Base-by-base conservation (phyloP, 1,140 invertebrate species). In the Lordiphosa stackelbergi region DNA sequence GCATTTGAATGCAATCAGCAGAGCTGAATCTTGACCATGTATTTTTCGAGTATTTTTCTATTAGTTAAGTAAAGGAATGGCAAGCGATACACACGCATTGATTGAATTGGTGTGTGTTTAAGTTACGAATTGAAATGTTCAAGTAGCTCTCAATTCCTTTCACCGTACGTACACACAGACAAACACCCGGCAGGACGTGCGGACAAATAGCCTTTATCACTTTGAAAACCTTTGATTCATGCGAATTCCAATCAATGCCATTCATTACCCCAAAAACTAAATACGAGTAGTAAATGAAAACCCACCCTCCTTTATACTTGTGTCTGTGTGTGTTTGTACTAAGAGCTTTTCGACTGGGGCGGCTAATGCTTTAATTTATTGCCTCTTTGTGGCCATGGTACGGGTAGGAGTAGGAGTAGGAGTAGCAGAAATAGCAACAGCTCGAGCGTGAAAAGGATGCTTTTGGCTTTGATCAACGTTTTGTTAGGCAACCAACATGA, bases 341-440 rank as follows among this genome's bases (percentile, higher is more conserved):
- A 66, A 70, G 66, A 70, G 63, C 66, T 66, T 70, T 69, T 70
- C 43, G 43, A 31, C 61, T 37, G 46, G 46, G 48, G 53, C 41
- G 43, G 53, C 66, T 70, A 70, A 70, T 70, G 66, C 66, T 70
- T 70, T 70, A 70, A 70, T 70, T 70, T 70, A 70, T 70, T 70
- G 66, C 43, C 43, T 46, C 57, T 61, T 70, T 66, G 66, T 66
- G 43, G 38, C 53, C 22, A 45, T 45, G 42, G 42, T 24, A 45
- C 22, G 22, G 22, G 22, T 22, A 45, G 22, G 42, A 45, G 43
- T 22, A 45, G 42, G 42, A 45, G 42, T 46, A 46, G 28, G 38
- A 45, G 43, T 46, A 31, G 24, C 43, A 46, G 43, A 3, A 45
- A 24, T 19, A 37, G 43, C 43, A 46, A 41, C 34, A 48, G 54